These are phyloP conservation scores for Enteromius mattozi DNA, from an alignment of 2,797 vertebrate genomes.

Conservation along the genomic window DNA sequence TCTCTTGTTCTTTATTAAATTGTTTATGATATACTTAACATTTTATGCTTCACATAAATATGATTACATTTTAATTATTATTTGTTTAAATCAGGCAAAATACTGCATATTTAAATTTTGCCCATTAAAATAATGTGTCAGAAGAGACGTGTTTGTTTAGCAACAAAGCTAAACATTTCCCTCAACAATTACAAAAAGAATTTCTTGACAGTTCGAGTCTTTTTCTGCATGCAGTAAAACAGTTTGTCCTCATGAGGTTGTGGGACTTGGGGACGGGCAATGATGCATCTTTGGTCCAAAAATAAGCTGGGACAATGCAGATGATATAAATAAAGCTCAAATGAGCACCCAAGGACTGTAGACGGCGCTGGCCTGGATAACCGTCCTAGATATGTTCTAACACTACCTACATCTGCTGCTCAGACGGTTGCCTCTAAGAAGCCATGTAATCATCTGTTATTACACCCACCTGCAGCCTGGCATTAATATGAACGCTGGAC, in stretches of 20 bases:
- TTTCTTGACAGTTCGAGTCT: not conserved
- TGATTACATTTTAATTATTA: too few species aligned
- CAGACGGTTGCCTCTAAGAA: slow-evolving; percentile 45
- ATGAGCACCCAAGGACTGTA: slow-evolving; percentile 67
- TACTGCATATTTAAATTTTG: not conserved
- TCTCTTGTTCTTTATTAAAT: not conserved
- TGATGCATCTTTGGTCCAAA: slow-evolving; percentile 61
- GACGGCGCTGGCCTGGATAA: slow-evolving; percentile 74
- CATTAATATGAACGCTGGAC: not conserved
- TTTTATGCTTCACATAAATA: too few species aligned
- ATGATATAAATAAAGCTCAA: slow-evolving; percentile 72
- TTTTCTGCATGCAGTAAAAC: not conserved
- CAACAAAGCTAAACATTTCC: not conserved
- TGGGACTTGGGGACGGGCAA: slow-evolving; percentile 15
- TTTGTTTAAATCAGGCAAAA: not conserved
- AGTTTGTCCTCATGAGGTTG: not conserved
- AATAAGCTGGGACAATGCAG: slow-evolving; percentile 66
- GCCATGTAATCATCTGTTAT: slow-evolving; percentile 49
- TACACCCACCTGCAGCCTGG: not conserved
- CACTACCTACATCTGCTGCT: slow-evolving; percentile 55
- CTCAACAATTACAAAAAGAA: not conserved
- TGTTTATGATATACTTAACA: not conserved
- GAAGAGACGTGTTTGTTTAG: not conserved
- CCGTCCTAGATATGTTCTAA: slow-evolving; percentile 73
- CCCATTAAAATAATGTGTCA: not conserved